A percentile compares a stretch with the other conserved stretches of the same genome.
phyloP scores from a whole-genome alignment of 1,140 invertebrate species.

The Cydia fagiglandana region DNA sequence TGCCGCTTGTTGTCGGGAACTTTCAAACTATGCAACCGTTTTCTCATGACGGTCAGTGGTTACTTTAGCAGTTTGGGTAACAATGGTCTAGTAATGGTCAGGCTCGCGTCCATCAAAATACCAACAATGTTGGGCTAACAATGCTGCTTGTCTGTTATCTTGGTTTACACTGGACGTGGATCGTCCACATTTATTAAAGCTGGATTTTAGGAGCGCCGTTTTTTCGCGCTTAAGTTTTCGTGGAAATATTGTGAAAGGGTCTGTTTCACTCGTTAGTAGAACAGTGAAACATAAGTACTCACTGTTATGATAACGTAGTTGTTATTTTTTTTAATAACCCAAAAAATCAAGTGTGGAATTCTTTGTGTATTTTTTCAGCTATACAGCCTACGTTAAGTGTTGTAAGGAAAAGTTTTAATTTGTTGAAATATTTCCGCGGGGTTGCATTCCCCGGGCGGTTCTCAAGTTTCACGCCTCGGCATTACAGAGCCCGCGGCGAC shows the following conservation, averaged over 20 bases:
- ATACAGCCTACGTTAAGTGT: slow-evolving; percentile 63
- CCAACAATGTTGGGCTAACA: slow-evolving; percentile 51
- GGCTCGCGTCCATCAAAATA: slow-evolving; percentile 67
- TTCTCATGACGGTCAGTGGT: slow-evolving; percentile 59
- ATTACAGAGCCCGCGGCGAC: slow-evolving; percentile 62
- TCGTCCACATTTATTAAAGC: slow-evolving; percentile 31
- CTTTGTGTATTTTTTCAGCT: slow-evolving; percentile 40
- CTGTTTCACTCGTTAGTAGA: not conserved
- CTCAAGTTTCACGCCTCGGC: slow-evolving; percentile 62
- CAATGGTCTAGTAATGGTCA: slow-evolving; percentile 63
- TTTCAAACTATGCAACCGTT: slow-evolving; percentile 70
- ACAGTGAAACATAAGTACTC: not conserved
- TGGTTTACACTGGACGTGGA: slow-evolving; percentile 30
- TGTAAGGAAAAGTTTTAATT: slow-evolving; percentile 76
- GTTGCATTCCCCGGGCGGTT: slow-evolving; percentile 53
- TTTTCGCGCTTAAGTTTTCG: not conserved
- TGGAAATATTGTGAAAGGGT: not conserved
- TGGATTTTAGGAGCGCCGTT: slow-evolving; percentile 26
- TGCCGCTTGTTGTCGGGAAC: slow-evolving; percentile 61
- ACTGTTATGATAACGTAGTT: not conserved
- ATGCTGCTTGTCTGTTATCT: slow-evolving; percentile 50
- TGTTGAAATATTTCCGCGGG: slow-evolving; percentile 75
- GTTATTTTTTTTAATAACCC: not conserved
- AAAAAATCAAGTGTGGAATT: not conserved
- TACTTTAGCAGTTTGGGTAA: slow-evolving; percentile 64